phyloP scores from a whole-genome alignment of 2,888 invertebrate species.

The Lasioglossum oenotherae region DNA sequence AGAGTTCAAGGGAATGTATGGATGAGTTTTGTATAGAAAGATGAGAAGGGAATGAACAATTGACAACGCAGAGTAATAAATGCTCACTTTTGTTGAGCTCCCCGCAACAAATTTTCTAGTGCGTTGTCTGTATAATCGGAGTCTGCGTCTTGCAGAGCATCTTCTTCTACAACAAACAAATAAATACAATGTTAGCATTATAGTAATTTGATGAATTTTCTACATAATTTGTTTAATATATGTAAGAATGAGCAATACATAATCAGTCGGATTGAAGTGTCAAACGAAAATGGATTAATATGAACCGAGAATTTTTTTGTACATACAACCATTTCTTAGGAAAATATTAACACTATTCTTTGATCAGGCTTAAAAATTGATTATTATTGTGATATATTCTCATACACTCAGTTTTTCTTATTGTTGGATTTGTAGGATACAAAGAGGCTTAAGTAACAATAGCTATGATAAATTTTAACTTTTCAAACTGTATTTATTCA shows the following conservation, averaged over 20 bases:
- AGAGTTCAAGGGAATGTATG: background rate
- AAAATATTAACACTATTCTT: background rate
- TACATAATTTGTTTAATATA: background rate
- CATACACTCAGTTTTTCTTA: background rate
- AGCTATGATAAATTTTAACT: background rate
- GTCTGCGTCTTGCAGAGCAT: slow-evolving; percentile 71
- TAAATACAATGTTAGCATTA: background rate
- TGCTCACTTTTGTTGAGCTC: slow-evolving; percentile 89
- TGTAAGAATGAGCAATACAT: background rate
- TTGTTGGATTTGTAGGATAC: background rate
- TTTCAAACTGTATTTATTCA: background rate
- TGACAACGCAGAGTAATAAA: slow-evolving; percentile 25
- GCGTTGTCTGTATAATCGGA: slow-evolving; percentile 89
- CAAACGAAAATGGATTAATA: background rate
- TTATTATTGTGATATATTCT: background rate
- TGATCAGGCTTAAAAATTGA: background rate
- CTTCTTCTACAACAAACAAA: slow-evolving; percentile 73
- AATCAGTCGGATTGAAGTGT: background rate
- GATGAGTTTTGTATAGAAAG: background rate
- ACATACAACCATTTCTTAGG: too few species aligned
- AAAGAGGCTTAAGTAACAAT: background rate
- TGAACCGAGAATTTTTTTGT: too few species aligned
- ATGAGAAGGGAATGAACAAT: slow-evolving; percentile 8
- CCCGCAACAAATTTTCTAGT: slow-evolving; percentile 88
- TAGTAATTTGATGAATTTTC: background rate